Percentiles rank a stretch among this genome's conserved stretches.
Evolutionary conservation across 53 echinoderm and acorn worm species (phyloP).

Genomic region (Antedon mediterranea): DNA sequence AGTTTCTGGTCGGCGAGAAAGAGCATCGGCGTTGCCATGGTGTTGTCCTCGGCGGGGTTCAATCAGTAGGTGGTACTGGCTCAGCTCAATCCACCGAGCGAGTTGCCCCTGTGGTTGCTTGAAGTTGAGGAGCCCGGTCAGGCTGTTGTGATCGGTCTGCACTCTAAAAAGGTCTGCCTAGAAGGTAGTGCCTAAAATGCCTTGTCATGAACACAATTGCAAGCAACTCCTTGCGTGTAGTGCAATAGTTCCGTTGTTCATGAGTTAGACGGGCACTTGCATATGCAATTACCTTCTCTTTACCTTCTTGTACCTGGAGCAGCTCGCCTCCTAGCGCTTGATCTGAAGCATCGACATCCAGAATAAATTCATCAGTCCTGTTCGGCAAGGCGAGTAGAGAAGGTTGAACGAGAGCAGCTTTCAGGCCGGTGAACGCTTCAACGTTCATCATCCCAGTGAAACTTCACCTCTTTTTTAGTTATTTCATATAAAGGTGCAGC

Average conservation of each 20-base stretch:
- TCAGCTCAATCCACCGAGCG: constrained; percentile 24
- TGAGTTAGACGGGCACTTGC: neutral
- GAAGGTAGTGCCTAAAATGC: constrained; percentile 23
- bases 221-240: too few species aligned
- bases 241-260: constrained; percentile 20
- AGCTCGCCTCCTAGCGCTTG: constrained; percentile 16
- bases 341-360: constrained; percentile 22
- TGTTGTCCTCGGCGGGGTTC: constrained; percentile 14
- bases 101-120: constrained; percentile 36
- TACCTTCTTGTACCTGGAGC: constrained; percentile 9
- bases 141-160: constrained; percentile 24
- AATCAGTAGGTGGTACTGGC: constrained; percentile 27
- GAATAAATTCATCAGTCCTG: constrained; percentile 3
- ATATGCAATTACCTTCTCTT: constrained; percentile 20
- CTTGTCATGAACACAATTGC: constrained; percentile 7
- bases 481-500: constrained; percentile 7
- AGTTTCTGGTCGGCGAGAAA: neutral
- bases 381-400: constrained; percentile 17
- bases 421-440: constrained; percentile 1
- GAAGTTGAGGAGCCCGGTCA: constrained; percentile 31
- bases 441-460: neutral
- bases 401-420: neutral
- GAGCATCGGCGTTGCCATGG: constrained; percentile 3
- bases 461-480: neutral
- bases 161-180: constrained; percentile 23